Base-by-base conservation (phyloP, 2,888 invertebrate species). In the Philhelius pedissequus region DNA sequence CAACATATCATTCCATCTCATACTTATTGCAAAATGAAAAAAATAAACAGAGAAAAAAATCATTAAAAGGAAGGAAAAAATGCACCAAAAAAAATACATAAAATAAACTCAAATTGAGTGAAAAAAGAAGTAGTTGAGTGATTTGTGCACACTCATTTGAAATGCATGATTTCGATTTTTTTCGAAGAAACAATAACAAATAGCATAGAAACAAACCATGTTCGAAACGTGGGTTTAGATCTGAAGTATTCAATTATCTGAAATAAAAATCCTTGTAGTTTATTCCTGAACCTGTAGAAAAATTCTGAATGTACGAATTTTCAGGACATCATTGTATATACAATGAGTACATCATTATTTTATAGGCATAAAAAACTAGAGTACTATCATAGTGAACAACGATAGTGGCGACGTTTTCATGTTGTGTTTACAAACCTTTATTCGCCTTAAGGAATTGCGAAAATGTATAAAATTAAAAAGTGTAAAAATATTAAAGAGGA, bases 1-100 rank as follows among this genome's bases (percentile, higher is more conserved):
- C 83, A 79, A 71, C 56, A 62, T 56, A 79, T 79, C 79, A 66
- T 30, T 58, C 56, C 56, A 54, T 83, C 79, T 79, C 83, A 52
- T 45, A 79, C 77, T 77, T 56, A n/a, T 54, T 40, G 32, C 22
- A 25, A 58, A 40, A 52, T 62, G 71, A 82, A 84, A 86, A 82
- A 74, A 52, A 77, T 86, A 84, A 68, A 66, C 50, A 74, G 58
- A 71, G 64, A 54, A 68, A 56, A 20, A 75, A 75, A 62, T 66
- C 60, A 18, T 43, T 25, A 27, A 62, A 43, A 27, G 43, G 18
- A 20, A 40, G 35, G 40, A 48, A 78, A 82, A 76, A 75, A 27
- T 20, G 38, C 11, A 22, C n/a, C 25, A 56, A 32, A 74, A 81
- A 81, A 81, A 76, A 70, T 25, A n/a, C n/a, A n/a, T n/a, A n/a